These are phyloP conservation scores for Ametastegia equiseti DNA, from an alignment of 2,888 invertebrate genomes.

Conservation along the genomic window DNA sequence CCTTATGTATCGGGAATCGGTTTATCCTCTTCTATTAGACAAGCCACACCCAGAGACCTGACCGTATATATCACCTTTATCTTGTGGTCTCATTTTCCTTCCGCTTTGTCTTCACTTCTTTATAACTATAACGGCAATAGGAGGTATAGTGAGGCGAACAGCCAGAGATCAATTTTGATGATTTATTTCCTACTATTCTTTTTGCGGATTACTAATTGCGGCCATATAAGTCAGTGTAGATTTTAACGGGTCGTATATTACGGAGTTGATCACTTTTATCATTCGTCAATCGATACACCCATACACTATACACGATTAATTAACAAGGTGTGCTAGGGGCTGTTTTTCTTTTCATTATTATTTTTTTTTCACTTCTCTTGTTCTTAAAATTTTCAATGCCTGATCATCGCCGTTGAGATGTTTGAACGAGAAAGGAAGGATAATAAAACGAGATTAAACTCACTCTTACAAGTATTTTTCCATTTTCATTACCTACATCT, in stretches of 20 bases:
- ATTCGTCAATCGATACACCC: too few species aligned
- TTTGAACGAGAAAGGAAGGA: neutral
- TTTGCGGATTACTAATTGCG: neutral
- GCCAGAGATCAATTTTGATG: neutral
- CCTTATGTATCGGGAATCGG: slow-evolving; percentile 10
- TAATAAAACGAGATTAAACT: neutral
- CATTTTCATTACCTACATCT: neutral
- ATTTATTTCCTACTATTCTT: neutral
- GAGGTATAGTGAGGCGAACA: neutral
- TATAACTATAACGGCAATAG: neutral
- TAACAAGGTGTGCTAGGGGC: too few species aligned
- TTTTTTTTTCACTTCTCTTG: neutral
- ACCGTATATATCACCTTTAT: slow-evolving; percentile 18
- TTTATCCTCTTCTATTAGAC: slow-evolving; percentile 20
- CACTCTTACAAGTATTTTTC: neutral
- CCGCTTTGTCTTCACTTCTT: slow-evolving; percentile 28
- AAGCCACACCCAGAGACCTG: slow-evolving; percentile 17
- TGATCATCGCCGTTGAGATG: neutral
- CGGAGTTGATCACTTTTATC: neutral
- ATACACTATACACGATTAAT: too few species aligned
- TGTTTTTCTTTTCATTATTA: neutral
- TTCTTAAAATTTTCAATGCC: neutral
- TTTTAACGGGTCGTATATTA: too few species aligned
- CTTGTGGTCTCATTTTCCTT: slow-evolving; percentile 37
- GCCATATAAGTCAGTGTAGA: too few species aligned